Percentiles rank a stretch among this genome's conserved stretches.
Evolutionary conservation across 2,113 vertebrate species (phyloP).

Genomic region (Atlantisia rogersi): DNA sequence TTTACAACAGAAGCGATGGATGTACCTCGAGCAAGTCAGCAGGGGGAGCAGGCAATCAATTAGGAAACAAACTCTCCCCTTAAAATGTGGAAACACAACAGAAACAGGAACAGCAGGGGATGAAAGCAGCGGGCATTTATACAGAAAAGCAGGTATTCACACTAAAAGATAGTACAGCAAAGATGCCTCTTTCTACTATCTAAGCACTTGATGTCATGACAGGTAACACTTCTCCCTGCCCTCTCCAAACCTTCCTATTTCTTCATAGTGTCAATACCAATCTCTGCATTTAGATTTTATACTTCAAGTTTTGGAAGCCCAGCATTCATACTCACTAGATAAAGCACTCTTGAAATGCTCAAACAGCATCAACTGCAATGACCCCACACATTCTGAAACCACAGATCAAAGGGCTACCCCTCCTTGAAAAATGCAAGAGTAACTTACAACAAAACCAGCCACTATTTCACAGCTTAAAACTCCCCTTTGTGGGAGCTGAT

Average conservation of each 20-base stretch:
- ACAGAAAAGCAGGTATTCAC: not conserved
- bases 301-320: not conserved
- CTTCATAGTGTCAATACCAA: not conserved
- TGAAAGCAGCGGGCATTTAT: not conserved
- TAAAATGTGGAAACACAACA: not conserved
- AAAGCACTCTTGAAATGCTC: not conserved
- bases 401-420: not conserved
- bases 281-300: not conserved
- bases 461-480: not conserved
- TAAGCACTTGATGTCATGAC: not conserved
- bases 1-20: not conserved
- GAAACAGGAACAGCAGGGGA: not conserved
- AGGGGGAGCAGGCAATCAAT: constrained; percentile 52
- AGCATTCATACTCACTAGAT: not conserved
- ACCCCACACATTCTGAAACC: not conserved
- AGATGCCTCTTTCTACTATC: not conserved
- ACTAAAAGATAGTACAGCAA: not conserved
- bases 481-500: not conserved
- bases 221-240: not conserved
- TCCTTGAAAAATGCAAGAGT: not conserved
- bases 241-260: not conserved
- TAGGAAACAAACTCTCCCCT: not conserved
- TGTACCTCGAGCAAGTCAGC: constrained; percentile 25
- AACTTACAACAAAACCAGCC: not conserved
- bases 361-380: not conserved